Evolutionary conservation across 2,888 invertebrate species (phyloP).

Genomic region (Eudemis profundana): DNA sequence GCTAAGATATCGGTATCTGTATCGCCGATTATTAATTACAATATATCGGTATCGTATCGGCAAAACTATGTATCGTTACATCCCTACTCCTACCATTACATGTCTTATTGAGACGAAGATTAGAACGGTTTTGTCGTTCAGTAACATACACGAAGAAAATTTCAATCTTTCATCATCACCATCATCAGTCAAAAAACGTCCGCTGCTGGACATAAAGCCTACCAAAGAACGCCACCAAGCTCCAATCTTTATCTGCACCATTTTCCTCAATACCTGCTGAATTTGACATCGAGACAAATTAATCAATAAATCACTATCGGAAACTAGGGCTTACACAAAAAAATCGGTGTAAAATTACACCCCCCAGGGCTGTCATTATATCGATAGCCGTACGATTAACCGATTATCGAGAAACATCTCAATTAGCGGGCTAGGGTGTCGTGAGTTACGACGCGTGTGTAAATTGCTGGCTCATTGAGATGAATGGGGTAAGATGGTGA

Average conservation of each 20-base stretch:
- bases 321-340: conserved; percentile 61
- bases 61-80: too few species aligned
- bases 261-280: conserved; percentile 5
- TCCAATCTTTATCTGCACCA: not conserved
- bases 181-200: too few species aligned
- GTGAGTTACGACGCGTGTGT: conserved; percentile 31
- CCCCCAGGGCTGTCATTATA: conserved; percentile 56
- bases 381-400: conserved; percentile 50
- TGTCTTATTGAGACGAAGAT: too few species aligned
- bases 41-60: too few species aligned
- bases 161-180: too few species aligned
- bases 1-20: too few species aligned
- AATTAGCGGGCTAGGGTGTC: conserved; percentile 55
- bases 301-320: conserved; percentile 40
- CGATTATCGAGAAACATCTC: conserved; percentile 68
- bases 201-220: too few species aligned
- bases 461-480: conserved; percentile 37
- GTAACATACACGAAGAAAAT: too few species aligned
- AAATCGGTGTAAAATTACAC: conserved; percentile 62
- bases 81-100: too few species aligned
- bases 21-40: too few species aligned
- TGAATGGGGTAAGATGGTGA: conserved; percentile 37
- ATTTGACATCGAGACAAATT: conserved; percentile 7
- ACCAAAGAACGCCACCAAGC: not conserved
- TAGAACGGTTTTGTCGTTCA: too few species aligned